Evolutionary conservation across 2,797 vertebrate genomes (phyloP).

Genomic region (Peromyscus aztecus): DNA sequence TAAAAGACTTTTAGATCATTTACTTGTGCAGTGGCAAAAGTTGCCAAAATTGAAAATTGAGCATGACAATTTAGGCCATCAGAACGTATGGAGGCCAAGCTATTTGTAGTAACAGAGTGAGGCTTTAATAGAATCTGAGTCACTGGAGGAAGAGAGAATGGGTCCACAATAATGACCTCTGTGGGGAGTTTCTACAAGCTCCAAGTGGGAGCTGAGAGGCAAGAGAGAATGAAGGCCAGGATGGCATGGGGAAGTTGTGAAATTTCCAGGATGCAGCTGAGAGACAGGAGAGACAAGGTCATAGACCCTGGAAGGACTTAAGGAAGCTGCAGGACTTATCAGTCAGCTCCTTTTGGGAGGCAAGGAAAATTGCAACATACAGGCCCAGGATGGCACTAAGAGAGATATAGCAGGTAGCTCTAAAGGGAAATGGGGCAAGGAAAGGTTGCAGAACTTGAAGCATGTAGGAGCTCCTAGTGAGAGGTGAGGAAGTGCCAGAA

Average conservation of each 20-base stretch:
- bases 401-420: too few relatives aligned
- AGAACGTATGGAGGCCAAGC: not conserved
- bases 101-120: not conserved
- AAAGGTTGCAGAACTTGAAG: not conserved
- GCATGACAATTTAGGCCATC: not conserved
- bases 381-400: not conserved
- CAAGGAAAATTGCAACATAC: not conserved
- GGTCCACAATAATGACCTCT: not conserved
- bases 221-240: not conserved
- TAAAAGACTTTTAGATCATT: not conserved
- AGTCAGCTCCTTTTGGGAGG: not conserved
- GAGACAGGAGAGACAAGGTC: not conserved
- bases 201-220: not conserved
- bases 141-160: not conserved
- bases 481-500: not conserved
- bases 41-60: not conserved
- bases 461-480: not conserved
- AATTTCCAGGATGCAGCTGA: not conserved
- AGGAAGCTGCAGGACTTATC: not conserved
- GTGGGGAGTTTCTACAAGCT: not conserved
- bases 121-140: not conserved
- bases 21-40: not conserved
- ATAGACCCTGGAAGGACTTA: not conserved
- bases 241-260: not conserved
- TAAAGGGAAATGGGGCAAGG: not conserved